Conservation (phyloP, 1,140 invertebrate species). For the Rhyzopertha dominica region DNA sequence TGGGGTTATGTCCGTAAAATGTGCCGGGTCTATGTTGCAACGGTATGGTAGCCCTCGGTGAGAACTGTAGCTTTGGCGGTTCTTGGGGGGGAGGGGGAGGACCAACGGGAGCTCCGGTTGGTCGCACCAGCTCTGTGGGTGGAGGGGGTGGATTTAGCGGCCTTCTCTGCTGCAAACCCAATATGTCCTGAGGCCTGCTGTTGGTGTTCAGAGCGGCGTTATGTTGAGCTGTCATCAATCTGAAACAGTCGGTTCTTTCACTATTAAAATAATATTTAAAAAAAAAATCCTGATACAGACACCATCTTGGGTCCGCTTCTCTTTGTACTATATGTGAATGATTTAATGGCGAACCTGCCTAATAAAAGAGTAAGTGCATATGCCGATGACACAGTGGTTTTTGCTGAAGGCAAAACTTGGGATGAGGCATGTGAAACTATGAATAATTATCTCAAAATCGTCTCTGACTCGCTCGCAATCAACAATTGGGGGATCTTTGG, state of each 20-base stretch:
- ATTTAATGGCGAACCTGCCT: too few species aligned
- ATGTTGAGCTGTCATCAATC: slow-evolving; percentile 77
- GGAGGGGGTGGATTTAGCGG: slow-evolving; percentile 38
- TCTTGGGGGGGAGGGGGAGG: slow-evolving; percentile 23
- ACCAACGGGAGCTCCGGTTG: slow-evolving; percentile 26
- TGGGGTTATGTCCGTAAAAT: slow-evolving; percentile 85
- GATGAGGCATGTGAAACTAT: too few species aligned
- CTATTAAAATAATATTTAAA: too few species aligned
- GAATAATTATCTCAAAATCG: too few species aligned
- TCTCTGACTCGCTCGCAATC: too few species aligned
- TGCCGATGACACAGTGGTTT: too few species aligned
- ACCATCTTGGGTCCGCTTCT: slow-evolving; percentile 10
- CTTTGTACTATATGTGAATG: too few species aligned
- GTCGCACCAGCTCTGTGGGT: slow-evolving; percentile 41
- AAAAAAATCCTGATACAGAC: too few species aligned
- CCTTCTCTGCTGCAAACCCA: slow-evolving; percentile 46
- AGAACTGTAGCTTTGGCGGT: slow-evolving; percentile 49
- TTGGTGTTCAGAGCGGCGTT: slow-evolving; percentile 53
- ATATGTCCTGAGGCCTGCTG: slow-evolving; percentile 43
- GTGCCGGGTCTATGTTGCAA: slow-evolving; percentile 49
- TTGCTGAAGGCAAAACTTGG: too few species aligned
- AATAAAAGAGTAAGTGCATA: too few species aligned
- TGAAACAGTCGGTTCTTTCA: slow-evolving; percentile 28
- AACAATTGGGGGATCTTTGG: too few species aligned
- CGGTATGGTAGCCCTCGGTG: slow-evolving; percentile 46